Conservation (phyloP, 2,888 invertebrate species). For the Disparrhopalites patrizii region DNA sequence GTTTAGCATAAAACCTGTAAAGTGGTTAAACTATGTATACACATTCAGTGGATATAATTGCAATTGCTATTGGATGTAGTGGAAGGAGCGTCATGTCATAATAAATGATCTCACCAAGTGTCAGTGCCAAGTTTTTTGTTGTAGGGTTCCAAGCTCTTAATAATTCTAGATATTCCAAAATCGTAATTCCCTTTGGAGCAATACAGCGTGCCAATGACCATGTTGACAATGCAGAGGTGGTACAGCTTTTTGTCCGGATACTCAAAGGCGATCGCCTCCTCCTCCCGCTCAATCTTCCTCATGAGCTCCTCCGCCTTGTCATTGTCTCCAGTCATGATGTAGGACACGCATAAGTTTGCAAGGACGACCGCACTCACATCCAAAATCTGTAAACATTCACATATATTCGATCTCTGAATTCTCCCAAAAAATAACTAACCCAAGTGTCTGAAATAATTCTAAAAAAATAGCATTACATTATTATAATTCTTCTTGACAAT, state of each 20-base stretch:
- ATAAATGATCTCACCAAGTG: conserved; percentile 68
- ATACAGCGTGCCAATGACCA: conserved; percentile 97
- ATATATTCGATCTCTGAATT: neutral
- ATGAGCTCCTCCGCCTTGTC: conserved; percentile 98
- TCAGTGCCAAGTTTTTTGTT: conserved; percentile 93
- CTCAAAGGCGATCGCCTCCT: conserved; percentile 85
- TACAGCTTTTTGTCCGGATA: conserved; percentile 90
- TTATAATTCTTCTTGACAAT: conserved; percentile 93
- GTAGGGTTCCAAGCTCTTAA: conserved; percentile 92
- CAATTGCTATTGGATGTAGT: too few species aligned
- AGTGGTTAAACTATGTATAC: neutral
- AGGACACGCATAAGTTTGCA: conserved; percentile 97
- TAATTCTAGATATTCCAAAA: conserved; percentile 94
- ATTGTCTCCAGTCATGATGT: conserved; percentile 98
- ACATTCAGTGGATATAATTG: neutral
- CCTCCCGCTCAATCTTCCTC: conserved; percentile 97
- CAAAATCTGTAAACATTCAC: conserved; percentile 62
- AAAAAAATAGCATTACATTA: conserved; percentile 55
- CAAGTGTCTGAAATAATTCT: neutral
- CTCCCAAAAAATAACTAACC: neutral
- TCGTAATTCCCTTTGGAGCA: conserved; percentile 99
- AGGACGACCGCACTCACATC: conserved; percentile 95
- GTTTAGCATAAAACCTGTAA: conserved; percentile 77
- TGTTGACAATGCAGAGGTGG: conserved; percentile 96
- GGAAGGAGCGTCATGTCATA: too few species aligned